Evolutionary conservation across 92 coral and sea anemone genomes (phyloP).

Genomic region (Scolanthus callimorphus): DNA sequence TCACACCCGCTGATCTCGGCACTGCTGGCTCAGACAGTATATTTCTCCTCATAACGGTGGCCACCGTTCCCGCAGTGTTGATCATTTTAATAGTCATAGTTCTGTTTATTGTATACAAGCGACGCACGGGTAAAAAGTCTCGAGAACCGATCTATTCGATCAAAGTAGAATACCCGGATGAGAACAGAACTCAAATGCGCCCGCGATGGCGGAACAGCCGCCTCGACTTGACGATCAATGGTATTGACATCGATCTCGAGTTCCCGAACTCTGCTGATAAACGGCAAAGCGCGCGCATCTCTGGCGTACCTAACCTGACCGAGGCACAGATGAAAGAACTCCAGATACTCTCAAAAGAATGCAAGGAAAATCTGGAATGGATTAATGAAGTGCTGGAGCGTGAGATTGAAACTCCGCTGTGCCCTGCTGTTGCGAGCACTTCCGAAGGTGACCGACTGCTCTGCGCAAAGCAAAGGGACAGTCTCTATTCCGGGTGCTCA

Average conservation of each 20-base stretch:
- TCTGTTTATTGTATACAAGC: slow-evolving; percentile 37
- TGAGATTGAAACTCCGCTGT: slow-evolving; percentile 45
- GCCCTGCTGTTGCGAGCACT: slow-evolving; percentile 11
- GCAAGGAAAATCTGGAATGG: slow-evolving; percentile 69
- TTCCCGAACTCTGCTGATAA: slow-evolving; percentile 41
- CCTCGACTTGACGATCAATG: slow-evolving; percentile 67
- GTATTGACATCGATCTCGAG: slow-evolving; percentile 76
- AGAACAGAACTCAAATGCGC: slow-evolving; percentile 26
- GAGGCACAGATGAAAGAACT: slow-evolving; percentile 72
- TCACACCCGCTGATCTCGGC: slow-evolving; percentile 1
- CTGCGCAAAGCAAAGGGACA: slow-evolving; percentile 26
- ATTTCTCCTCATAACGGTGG: slow-evolving; percentile 46
- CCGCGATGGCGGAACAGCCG: slow-evolving; percentile 62
- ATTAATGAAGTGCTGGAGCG: slow-evolving; percentile 61
- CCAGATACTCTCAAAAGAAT: slow-evolving; percentile 60
- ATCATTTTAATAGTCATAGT: slow-evolving; percentile 27
- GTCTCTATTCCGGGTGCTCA: slow-evolving; percentile 48
- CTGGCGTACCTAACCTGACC: slow-evolving; percentile 47
- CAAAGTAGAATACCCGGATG: slow-evolving; percentile 68
- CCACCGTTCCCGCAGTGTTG: slow-evolving; percentile 52
- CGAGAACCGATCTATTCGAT: slow-evolving; percentile 55
- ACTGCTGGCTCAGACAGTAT: slow-evolving; percentile 19
- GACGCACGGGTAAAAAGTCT: slow-evolving; percentile 43
- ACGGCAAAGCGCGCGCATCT: slow-evolving; percentile 49
- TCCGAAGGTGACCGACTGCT: slow-evolving; percentile 28